Evolutionary conservation across 2,797 vertebrate genomes (phyloP), one percentile per base, ranked within the genome.

Genomic region (Sebastes jordani): DNA sequence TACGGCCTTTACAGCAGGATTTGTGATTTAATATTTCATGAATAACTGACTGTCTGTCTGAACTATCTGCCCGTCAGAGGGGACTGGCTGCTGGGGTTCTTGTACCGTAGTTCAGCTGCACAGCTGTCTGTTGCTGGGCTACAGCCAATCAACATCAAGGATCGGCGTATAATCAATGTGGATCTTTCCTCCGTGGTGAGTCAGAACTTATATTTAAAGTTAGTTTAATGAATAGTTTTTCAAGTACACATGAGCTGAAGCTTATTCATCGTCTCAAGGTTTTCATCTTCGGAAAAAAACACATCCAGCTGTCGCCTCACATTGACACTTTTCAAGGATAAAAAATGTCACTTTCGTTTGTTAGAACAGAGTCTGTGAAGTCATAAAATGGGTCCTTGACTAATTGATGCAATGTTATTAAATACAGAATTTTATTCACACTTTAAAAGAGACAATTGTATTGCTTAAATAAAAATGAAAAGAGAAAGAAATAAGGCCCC

Each of bases 181-280:
- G 98, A 99, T 92, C 96, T 99, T 74, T 98, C 98, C 0, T 97
- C 97, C 0, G 95, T 99, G 88, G 98, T 99, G 91, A 97, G 98
- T 95, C 76, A 74, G 23, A 75, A 62, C 42, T 64, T 58, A 14
- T 61, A 32, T 49, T 76, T 49, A 58, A 72, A 32, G 42, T 23
- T 46, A 54, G 46, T 22, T 54, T 20, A 55, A 59, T 69, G 11
- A 66, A 52, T 36, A 16, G 2, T 30, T 66, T 34, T 67, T 55
- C 36, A 70, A 42, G 27, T 62, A 36, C 34, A 32, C 11, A 16
- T 16, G 6, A 63, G 56, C 32, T 67, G 18, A 66, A 23, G 14
- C 32, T 23, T 7, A 11, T 56, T 71, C 7, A 18, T 56, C 32
- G 22, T 68, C 30, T 55, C 56, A 59, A 62, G 11, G 58, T 63